Evolutionary conservation across 2,888 invertebrate genomes (phyloP).

Genomic region (Yponomeuta plumbellus): DNA sequence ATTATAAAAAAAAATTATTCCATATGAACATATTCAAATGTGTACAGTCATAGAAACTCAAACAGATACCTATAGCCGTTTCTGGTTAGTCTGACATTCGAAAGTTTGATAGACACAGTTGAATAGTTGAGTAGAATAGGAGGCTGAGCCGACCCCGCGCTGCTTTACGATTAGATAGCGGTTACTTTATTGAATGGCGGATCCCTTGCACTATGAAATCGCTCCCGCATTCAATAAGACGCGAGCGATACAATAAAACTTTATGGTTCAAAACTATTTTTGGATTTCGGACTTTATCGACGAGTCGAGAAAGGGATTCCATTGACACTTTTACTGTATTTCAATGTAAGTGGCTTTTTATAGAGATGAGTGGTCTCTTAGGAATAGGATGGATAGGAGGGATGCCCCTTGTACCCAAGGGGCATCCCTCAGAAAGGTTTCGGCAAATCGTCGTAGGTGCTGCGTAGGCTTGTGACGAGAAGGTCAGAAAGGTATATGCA

Average conservation of each 20-base stretch:
- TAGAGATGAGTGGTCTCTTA: not conserved
- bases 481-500: no score
- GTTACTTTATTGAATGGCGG: slow-evolving; percentile 48
- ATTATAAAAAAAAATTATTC: no score
- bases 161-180: slow-evolving; percentile 38
- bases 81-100: no score
- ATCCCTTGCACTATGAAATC: slow-evolving; percentile 33
- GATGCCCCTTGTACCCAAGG: no score
- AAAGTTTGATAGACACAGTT: not conserved
- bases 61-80: no score
- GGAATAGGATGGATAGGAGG: not conserved
- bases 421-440: no score
- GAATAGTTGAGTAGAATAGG: no score
- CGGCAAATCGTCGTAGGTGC: no score
- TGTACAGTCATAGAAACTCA: no score
- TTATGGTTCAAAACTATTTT: slow-evolving; percentile 53
- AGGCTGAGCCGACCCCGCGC: not conserved
- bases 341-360: not conserved
- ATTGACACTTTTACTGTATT: slow-evolving; percentile 2
- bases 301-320: not conserved
- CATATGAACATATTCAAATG: no score
- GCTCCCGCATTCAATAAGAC: slow-evolving; percentile 64
- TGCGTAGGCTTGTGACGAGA: no score
- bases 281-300: slow-evolving; percentile 31
- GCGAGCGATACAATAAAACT: slow-evolving; percentile 39